phyloP scores from a whole-genome alignment of 2,113 vertebrate species.

The Theristicus caerulescens region DNA sequence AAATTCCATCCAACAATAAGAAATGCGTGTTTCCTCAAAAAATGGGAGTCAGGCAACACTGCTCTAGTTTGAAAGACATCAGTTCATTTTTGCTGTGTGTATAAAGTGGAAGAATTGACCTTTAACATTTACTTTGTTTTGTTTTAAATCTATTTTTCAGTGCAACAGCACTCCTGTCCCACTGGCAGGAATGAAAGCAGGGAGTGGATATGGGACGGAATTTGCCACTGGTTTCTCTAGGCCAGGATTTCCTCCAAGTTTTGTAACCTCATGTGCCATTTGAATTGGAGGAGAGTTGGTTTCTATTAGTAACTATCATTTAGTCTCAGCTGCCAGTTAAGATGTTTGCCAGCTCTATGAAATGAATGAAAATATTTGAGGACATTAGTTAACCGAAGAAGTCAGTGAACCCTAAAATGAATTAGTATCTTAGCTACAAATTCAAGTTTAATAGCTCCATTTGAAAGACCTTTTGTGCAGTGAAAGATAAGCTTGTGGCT shows the following conservation, averaged over 20 bases:
- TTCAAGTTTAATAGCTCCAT: not conserved
- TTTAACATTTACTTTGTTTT: not conserved
- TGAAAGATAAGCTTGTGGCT: conserved; percentile 11
- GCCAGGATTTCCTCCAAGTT: not conserved
- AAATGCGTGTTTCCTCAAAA: not conserved
- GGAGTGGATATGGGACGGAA: not conserved
- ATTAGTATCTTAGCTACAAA: conserved; percentile 16
- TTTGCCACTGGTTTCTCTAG: not conserved
- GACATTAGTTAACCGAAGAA: not conserved
- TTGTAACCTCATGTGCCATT: not conserved
- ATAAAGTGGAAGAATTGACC: not conserved
- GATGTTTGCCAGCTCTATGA: not conserved
- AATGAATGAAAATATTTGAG: not conserved
- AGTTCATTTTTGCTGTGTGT: not conserved
- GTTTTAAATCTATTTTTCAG: not conserved
- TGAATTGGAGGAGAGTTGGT: not conserved
- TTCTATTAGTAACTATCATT: not conserved
- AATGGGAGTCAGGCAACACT: not conserved
- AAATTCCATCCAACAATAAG: not conserved
- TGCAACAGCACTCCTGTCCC: not conserved
- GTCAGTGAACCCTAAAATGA: conserved; percentile 17
- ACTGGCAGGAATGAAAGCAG: not conserved
- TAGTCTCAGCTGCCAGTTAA: not conserved
- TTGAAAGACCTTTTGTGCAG: conserved; percentile 39
- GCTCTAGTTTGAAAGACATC: not conserved